These are phyloP conservation scores for Gasterosteus nipponicus DNA, from an alignment of 2,113 vertebrate species.

Conservation along the genomic window DNA sequence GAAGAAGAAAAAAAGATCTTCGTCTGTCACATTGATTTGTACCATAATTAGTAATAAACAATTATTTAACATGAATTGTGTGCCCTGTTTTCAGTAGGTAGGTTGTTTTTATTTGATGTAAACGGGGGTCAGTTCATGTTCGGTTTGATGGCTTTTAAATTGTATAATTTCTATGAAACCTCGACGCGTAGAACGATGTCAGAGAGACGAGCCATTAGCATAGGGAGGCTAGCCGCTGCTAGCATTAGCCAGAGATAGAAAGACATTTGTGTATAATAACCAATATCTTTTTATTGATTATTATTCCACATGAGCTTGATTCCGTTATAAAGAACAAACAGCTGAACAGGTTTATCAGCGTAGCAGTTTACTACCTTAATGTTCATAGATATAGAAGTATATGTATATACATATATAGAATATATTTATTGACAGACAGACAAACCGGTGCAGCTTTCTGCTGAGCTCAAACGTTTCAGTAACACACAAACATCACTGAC, in stretches of 20 bases:
- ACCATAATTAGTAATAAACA: slow-evolving; percentile 99
- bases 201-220: not conserved
- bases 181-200: not conserved
- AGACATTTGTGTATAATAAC: not conserved
- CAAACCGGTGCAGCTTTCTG: not conserved
- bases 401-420: not conserved
- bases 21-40: slow-evolving; percentile 99
- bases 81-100: slow-evolving; percentile 58
- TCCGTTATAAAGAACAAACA: not conserved
- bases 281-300: not conserved
- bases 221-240: not conserved
- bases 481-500: slow-evolving; percentile 45
- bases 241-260: not conserved
- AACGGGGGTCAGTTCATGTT: not conserved
- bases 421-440: not conserved
- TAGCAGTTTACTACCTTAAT: not conserved
- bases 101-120: not conserved
- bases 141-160: not conserved
- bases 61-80: slow-evolving; percentile 95
- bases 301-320: not conserved
- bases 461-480: slow-evolving; percentile 46
- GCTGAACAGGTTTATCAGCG: not conserved
- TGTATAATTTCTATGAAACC: not conserved
- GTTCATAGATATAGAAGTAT: not conserved
- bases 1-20: slow-evolving; percentile 83